These are phyloP conservation scores for Hirtodrosophila alboralis DNA, from an alignment of 2,888 invertebrate species.

Conservation along the genomic window DNA sequence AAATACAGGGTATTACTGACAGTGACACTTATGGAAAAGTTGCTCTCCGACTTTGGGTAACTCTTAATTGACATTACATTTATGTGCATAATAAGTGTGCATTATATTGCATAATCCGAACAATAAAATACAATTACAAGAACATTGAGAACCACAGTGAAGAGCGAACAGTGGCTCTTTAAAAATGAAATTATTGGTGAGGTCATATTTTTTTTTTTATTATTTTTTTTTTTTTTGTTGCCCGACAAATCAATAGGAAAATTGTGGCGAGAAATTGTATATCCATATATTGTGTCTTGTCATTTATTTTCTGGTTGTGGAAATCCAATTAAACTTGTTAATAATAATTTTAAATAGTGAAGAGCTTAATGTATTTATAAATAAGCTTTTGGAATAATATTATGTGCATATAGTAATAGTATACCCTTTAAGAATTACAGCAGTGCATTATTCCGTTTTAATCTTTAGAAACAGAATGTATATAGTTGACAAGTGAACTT, in stretches of 20 bases:
- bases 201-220: too few species aligned
- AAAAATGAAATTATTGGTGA: slow-evolving; percentile 28
- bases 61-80: slow-evolving; percentile 50
- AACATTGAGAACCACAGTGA: slow-evolving; percentile 15
- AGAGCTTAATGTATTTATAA: slow-evolving; percentile 33
- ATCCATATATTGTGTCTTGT: slow-evolving; percentile 28
- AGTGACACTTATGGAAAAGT: slow-evolving; percentile 17
- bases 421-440: too few species aligned
- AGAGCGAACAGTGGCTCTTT: slow-evolving; percentile 10
- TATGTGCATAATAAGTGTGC: slow-evolving; percentile 45
- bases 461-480: too few species aligned
- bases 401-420: too few species aligned
- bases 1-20: slow-evolving; percentile 20
- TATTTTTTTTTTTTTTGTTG: too few species aligned
- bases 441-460: too few species aligned
- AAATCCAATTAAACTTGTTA: slow-evolving; percentile 45
- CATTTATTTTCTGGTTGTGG: slow-evolving; percentile 18
- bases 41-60: neutral
- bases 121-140: slow-evolving; percentile 33
- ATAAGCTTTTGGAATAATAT: neutral
- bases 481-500: too few species aligned
- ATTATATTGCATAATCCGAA: slow-evolving; percentile 46
- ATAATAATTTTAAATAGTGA: slow-evolving; percentile 21
- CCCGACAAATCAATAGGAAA: slow-evolving; percentile 1
- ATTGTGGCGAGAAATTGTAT: too few species aligned